Conservation (phyloP, 2,888 invertebrate genomes). For the Pachydiplax longipennis region DNA sequence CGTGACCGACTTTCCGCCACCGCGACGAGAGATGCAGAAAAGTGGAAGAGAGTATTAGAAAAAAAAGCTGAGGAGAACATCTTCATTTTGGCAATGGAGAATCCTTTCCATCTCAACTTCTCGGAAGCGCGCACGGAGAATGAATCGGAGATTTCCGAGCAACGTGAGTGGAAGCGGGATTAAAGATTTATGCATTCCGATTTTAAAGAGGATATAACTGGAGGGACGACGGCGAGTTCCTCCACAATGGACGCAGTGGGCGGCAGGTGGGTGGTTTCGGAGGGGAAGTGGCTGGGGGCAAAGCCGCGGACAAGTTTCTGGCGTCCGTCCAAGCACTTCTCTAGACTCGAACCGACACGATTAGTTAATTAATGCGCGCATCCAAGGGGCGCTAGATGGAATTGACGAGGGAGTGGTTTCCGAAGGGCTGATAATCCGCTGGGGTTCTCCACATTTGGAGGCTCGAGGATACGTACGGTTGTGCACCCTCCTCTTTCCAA, state of each 20-base stretch:
- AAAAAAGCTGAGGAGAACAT: neutral
- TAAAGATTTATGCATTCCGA: neutral
- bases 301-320: neutral
- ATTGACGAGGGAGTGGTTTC: neutral
- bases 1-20: neutral
- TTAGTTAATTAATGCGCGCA: neutral
- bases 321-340: neutral
- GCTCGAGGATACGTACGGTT: too few relatives aligned
- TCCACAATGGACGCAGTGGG: too few relatives aligned
- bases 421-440: neutral
- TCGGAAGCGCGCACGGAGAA: neutral
- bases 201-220: neutral
- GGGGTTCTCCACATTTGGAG: too few relatives aligned
- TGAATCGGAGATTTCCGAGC: neutral
- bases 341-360: neutral
- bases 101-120: neutral
- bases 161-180: neutral
- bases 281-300: neutral
- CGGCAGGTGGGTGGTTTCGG: neutral
- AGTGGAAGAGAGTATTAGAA: neutral
- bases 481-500: too few relatives aligned
- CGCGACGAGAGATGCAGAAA: neutral
- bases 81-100: neutral
- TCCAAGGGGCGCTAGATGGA: neutral
- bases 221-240: neutral